Base-by-base conservation (phyloP, 2,797 vertebrate genomes). In the Mormyrus hasselquistii region DNA sequence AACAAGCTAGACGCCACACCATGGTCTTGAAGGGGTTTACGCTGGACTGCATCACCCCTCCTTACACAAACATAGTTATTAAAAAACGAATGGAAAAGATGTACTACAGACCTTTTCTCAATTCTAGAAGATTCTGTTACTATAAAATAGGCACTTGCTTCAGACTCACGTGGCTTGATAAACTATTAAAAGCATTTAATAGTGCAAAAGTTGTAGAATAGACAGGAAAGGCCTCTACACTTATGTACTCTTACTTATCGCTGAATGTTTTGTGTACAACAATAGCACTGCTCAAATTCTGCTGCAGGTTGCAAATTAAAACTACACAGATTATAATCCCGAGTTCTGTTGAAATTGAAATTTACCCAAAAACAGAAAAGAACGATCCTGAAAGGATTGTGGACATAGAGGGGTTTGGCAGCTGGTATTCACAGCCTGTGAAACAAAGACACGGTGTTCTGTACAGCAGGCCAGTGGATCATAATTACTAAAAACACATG, bases 131-230 rank as follows among this genome's bases (percentile, higher is more conserved):
- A 84, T 22, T 84, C 22, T 12, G 10, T 52, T n/a, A 82, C 41
- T 44, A 84, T 25, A 29, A 7, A 12, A 49, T 0, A 79, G 38
- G 38, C 34, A 47, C 22, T 84, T 52, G 82, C 47, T 47, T 52
- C 44, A 50, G 82, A 22, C 22, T 84, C 47, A 25, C 47, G 50
- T 29, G n/a, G 47, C 22, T 47, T 25, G 41, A 44, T 14, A 4
- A 84, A 84, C 3, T 50, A 84, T 84, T 84, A 84, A 84, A 84
- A 44, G 49, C 82, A 84, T 50, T 29, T 84, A 84, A 84, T 34
- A 22, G n/a, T 49, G 49, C 47, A 84, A 1, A 50, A 25, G 82
- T 12, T 29, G 49, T 10, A 52, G 22, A 84, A 29, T 4, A 84
- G 44, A 84, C 82, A 16, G 82, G 19, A 82, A 47, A n/a, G 41